Evolutionary conservation across 2,888 invertebrate genomes (phyloP).

Genomic region (Meiosimyza decipiens): DNA sequence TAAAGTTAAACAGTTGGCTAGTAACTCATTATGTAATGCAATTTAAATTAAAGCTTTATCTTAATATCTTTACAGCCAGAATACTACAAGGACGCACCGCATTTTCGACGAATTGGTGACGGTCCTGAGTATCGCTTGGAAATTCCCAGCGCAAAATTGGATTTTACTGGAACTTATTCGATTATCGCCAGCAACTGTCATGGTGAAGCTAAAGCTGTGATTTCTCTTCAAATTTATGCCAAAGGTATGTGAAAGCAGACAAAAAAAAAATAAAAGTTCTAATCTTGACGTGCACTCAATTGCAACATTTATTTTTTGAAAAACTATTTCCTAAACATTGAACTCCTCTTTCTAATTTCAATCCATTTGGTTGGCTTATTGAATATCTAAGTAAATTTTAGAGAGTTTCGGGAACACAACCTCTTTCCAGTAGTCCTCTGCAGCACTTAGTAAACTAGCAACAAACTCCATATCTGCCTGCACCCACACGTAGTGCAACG

Average conservation of each 20-base stretch:
- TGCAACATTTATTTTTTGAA: slow-evolving; percentile 27
- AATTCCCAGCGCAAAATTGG: slow-evolving; percentile 86
- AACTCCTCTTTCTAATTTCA: neutral
- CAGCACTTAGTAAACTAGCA: slow-evolving; percentile 57
- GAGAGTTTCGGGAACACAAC: slow-evolving; percentile 60
- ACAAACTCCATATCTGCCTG: slow-evolving; percentile 64
- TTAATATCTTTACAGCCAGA: slow-evolving; percentile 73
- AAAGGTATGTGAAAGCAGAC: slow-evolving; percentile 72
- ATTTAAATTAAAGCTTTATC: neutral
- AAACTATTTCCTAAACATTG: slow-evolving; percentile 32
- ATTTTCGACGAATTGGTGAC: slow-evolving; percentile 78
- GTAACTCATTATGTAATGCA: neutral
- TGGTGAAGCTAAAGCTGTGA: slow-evolving; percentile 87
- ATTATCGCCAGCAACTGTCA: slow-evolving; percentile 84
- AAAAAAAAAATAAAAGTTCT: slow-evolving; percentile 21
- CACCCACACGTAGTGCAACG: slow-evolving; percentile 66
- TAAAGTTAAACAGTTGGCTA: too few relatives aligned
- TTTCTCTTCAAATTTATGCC: slow-evolving; percentile 86
- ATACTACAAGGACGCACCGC: slow-evolving; percentile 86
- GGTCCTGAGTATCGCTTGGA: slow-evolving; percentile 86
- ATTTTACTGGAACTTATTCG: slow-evolving; percentile 88
- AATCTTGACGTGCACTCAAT: slow-evolving; percentile 14
- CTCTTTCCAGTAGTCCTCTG: slow-evolving; percentile 64
- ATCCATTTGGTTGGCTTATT: slow-evolving; percentile 40
- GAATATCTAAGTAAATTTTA: slow-evolving; percentile 56